Conservation (phyloP, 2,113 vertebrate species). For the Lycaon pictus region DNA sequence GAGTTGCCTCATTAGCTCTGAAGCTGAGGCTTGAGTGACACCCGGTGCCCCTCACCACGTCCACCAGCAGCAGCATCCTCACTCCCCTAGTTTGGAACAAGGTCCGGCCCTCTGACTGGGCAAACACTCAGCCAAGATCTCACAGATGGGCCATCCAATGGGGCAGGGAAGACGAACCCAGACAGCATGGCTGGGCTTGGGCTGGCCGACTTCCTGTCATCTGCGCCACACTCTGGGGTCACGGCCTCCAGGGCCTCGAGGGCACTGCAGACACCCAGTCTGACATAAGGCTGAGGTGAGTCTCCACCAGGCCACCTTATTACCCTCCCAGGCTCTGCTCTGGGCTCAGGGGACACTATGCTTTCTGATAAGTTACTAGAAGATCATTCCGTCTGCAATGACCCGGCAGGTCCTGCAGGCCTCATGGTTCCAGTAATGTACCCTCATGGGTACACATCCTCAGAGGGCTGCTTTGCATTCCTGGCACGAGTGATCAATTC, state of each 20-base stretch:
- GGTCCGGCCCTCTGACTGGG: neutral
- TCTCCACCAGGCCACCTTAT: neutral
- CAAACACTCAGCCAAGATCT: neutral
- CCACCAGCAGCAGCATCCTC: neutral
- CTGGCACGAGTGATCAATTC: neutral
- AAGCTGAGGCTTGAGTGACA: neutral
- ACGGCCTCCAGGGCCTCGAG: neutral
- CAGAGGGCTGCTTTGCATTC: too few relatives aligned
- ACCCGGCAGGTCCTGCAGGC: too few relatives aligned
- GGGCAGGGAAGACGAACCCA: neutral
- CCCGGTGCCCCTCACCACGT: neutral
- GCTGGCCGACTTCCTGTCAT: neutral
- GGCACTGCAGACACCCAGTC: neutral
- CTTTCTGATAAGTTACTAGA: neutral
- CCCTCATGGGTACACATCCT: too few relatives aligned
- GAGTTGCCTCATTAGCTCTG: fast-evolving
- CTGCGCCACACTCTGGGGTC: too few relatives aligned
- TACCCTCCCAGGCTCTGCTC: neutral
- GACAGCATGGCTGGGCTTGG: neutral
- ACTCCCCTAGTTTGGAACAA: neutral
- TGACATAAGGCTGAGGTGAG: fast-evolving
- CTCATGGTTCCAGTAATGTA: neutral
- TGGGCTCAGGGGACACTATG: neutral
- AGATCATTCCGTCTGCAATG: neutral
- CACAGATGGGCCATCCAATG: fast-evolving